Evolutionary conservation across 2,888 invertebrate species (phyloP), one percentile per base, ranked within the genome.

Genomic region (Andrena dorsata): DNA sequence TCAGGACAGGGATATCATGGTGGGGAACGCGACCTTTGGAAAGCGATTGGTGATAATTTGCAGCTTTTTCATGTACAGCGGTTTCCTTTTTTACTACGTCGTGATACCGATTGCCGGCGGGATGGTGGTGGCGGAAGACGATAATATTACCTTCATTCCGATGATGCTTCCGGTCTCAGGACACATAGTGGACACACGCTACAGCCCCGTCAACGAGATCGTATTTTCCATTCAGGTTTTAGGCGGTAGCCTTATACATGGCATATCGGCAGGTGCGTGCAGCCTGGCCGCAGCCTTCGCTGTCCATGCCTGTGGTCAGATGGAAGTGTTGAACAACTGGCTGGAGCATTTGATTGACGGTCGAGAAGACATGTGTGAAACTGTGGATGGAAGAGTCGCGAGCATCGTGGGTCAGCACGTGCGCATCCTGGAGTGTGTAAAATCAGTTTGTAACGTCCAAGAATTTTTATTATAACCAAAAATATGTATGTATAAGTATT

Each of bases 21-120:
- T 86, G 2, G 63, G 20, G 2, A 88, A 87, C 32, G 92, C 90
- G 0, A 88, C 78, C 90, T 63, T 86, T 2, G 82, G 87, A 7
- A 90, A 90, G 13, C 71, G 53, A 86, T 90, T 41, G 86, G 80
- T 93, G 70, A 89, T 80, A 89, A 92, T 92, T 89, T 8, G 60
- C 16, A 65, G 82, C 0, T 41, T 70, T 0, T 89, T 87, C 35
- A 84, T 90, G 80, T 90, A 87, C 68, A 69, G 83, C 3, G 83
- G 86, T 32, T 81, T 72, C 0, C 58, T 79, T 7, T 86, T 85
- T 1, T 90, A 86, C 7, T 87, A 86, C 6, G 35, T 88, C 0
- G 73, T 69, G 0, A 1, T 82, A 23, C 89, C 88, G 0, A 65
- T 88, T 2, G 76, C 58, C 4, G 49, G 28, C 1, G 88, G 85